These are phyloP conservation scores for Oostethus manadensis DNA, from an alignment of 2,113 vertebrate species.

Conservation along the genomic window DNA sequence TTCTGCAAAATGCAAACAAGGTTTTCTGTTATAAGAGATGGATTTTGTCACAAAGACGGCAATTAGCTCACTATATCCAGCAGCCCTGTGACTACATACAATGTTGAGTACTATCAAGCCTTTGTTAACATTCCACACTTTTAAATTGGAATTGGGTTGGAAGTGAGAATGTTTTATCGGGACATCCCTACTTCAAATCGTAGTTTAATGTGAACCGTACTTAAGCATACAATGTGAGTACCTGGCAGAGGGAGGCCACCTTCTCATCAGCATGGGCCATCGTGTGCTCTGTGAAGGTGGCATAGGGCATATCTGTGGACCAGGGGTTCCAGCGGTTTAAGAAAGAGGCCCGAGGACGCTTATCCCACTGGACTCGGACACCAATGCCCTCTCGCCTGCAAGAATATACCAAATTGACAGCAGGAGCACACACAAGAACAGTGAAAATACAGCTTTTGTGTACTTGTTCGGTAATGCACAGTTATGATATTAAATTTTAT, in stretches of 20 bases:
- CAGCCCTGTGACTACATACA: slow-evolving; percentile 8
- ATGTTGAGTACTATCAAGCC: too few species aligned
- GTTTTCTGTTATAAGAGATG: background rate
- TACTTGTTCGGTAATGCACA: too few species aligned
- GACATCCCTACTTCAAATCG: too few species aligned
- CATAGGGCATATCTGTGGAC: slow-evolving; percentile 88
- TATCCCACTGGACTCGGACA: slow-evolving; percentile 92
- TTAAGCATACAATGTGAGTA: slow-evolving; percentile 40
- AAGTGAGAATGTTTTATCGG: too few species aligned
- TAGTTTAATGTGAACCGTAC: too few species aligned
- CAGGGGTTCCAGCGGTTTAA: slow-evolving; percentile 94
- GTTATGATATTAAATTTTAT: too few species aligned
- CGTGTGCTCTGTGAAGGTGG: slow-evolving; percentile 88
- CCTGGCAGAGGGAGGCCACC: slow-evolving; percentile 85
- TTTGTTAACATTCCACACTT: too few species aligned
- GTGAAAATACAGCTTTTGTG: too few species aligned
- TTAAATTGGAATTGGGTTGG: too few species aligned
- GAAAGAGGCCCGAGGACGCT: slow-evolving; percentile 83
- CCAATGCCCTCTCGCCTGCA: slow-evolving; percentile 85
- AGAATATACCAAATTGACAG: background rate
- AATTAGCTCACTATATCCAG: slow-evolving; percentile 34
- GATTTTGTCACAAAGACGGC: slow-evolving; percentile 2
- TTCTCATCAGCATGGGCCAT: slow-evolving; percentile 90
- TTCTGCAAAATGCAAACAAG: background rate
- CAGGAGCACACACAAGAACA: too few species aligned